Evolutionary conservation across 2,113 vertebrate species (phyloP).

Genomic region (Glaucomys volans): DNA sequence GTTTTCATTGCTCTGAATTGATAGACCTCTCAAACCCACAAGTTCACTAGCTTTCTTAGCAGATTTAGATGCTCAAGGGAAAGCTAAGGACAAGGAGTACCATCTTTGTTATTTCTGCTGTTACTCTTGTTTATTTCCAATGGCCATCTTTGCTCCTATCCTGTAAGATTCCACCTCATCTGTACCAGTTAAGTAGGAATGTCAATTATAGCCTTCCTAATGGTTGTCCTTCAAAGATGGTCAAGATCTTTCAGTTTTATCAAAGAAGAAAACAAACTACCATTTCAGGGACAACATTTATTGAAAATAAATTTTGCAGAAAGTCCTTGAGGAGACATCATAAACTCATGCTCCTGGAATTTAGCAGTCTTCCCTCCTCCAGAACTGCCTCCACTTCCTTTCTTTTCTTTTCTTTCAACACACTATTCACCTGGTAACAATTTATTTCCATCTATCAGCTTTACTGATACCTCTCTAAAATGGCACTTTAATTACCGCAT

Average conservation of each 20-base stretch:
- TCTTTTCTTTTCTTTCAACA: neutral
- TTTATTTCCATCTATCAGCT: neutral
- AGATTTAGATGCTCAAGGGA: neutral
- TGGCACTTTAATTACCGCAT: fast-evolving
- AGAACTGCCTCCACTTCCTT: neutral
- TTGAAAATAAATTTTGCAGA: too few relatives aligned
- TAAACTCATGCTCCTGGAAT: neutral
- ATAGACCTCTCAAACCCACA: neutral
- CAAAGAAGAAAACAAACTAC: too few relatives aligned
- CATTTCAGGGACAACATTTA: too few relatives aligned
- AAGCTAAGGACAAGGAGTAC: neutral
- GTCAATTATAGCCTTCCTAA: neutral
- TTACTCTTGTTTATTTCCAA: neutral
- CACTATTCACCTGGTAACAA: neutral
- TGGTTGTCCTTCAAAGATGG: neutral
- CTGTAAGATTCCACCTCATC: neutral
- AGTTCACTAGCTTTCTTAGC: neutral
- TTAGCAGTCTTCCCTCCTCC: neutral
- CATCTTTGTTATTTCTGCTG: neutral
- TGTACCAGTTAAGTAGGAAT: neutral
- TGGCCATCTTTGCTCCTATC: neutral
- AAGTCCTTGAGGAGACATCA: neutral
- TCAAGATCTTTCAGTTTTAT: neutral
- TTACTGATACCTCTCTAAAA: neutral
- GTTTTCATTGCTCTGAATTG: neutral